Conservation (phyloP, 2,888 invertebrate genomes). For the Nasonia oneida region DNA sequence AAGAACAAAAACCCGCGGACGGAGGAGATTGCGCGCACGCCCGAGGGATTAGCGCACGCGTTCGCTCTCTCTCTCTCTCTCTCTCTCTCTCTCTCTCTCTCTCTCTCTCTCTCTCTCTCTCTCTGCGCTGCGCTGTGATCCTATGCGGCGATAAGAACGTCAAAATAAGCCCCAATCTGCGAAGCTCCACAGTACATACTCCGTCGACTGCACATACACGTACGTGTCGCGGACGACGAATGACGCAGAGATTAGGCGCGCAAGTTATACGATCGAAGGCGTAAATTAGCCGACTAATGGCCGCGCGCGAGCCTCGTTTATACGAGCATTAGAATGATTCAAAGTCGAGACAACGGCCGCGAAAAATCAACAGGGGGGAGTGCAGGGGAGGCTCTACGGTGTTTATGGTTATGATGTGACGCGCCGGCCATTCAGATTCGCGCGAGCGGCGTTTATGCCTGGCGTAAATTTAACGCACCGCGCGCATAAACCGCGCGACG, state of each 20-base stretch:
- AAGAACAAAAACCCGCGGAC: slow-evolving; percentile 42
- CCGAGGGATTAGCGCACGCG: slow-evolving; percentile 76
- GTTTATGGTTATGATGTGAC: slow-evolving; percentile 56
- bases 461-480: slow-evolving; percentile 39
- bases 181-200: slow-evolving; percentile 56
- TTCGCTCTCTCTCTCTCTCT: slow-evolving; percentile 52
- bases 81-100: slow-evolving; percentile 59
- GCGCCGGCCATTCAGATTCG: slow-evolving; percentile 15
- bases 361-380: background rate
- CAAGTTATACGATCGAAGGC: slow-evolving; percentile 41
- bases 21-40: slow-evolving; percentile 73
- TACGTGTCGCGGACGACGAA: background rate
- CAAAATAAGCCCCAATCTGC: slow-evolving; percentile 77
- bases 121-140: slow-evolving; percentile 65
- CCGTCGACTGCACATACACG: slow-evolving; percentile 74
- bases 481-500: slow-evolving; percentile 11
- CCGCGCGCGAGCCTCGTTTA: slow-evolving; percentile 32
- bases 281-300: slow-evolving; percentile 65
- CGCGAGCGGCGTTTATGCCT: slow-evolving; percentile 33
- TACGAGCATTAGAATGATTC: slow-evolving; percentile 37
- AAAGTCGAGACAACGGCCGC: slow-evolving; percentile 1
- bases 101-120: too few species aligned
- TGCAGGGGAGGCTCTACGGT: background rate
- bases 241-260: background rate
- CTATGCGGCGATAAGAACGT: slow-evolving; percentile 77